Base-by-base conservation (phyloP, 1,140 invertebrate genomes). In the Drosophila sucinea region DNA sequence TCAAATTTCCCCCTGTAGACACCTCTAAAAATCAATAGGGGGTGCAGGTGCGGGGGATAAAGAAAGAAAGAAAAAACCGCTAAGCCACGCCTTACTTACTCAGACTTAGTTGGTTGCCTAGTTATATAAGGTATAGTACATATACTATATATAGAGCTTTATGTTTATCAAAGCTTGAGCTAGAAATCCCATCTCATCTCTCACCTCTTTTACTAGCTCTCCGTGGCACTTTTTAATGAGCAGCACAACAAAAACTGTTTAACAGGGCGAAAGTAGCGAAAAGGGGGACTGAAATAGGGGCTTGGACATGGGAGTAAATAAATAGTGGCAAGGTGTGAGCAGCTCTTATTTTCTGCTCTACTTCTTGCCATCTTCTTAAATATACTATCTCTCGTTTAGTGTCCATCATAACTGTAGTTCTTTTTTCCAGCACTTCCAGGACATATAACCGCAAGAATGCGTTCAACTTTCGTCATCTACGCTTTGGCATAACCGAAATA, bases 141-240 rank as follows among this genome's bases (percentile, higher is more conserved):
- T n/a, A 17, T 41, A 17, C 40, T 30, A 17, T 41, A 41, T 41
- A 41, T 41, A 41, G 10, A 51, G 44, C 44, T 51, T 51, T 51
- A 51, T 51, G 44, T 51, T 51, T 51, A 51, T 51, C 44, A 27
- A 51, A 51, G 44, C 44, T 51, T 23, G 2, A 2, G 23, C 27
- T 40, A 30, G n/a, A 38, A 25, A 32, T 41, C 4, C 40, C 64
- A 33, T 29, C 33, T 40, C 23, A 25, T 1, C 5, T 8, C 38
- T 29, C 10, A 2, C 25, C 27, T 40, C 29, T 7, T 7, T 40
- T 1, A 8, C 29, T 56, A 2, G 40, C 51, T 61, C 27, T 10
- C n/a, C n/a, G 51, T 73, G 63, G 55, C 71, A 66, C 27, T 67
- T 75, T 75, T 75, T 74, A 75, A 75, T 75, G 73, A 75, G 73